A percentile compares a stretch with the other conserved stretches of the same genome.
phyloP scores from a whole-genome alignment of 2,113 vertebrate species.

The Agapornis roseicollis region DNA sequence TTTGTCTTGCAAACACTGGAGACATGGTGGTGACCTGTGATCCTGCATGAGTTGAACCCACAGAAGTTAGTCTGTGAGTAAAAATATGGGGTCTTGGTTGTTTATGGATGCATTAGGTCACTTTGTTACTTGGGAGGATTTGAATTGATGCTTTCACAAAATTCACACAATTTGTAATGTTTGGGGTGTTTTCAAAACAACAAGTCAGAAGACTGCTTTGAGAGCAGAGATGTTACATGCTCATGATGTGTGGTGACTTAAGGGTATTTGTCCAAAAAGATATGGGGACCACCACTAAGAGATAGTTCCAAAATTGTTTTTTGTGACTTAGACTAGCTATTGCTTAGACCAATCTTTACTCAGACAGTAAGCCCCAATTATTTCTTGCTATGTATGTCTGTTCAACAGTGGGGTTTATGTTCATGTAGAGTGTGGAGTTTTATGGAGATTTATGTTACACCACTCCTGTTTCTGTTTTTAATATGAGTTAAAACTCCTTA shows the following conservation, averaged over 20 bases:
- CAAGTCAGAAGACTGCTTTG: not conserved
- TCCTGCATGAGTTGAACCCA: rapidly evolving
- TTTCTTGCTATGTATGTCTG: not conserved
- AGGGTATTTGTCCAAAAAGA: not conserved
- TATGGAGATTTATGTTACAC: not conserved
- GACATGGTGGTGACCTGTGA: rapidly evolving
- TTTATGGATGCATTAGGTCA: rapidly evolving
- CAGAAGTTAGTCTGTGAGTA: not conserved
- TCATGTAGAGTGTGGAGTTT: not conserved
- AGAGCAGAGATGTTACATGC: rapidly evolving
- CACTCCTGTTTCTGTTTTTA: not conserved
- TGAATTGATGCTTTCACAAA: not conserved
- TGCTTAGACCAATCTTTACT: not conserved
- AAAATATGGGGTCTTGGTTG: rapidly evolving
- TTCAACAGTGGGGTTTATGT: not conserved
- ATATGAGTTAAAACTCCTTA: not conserved
- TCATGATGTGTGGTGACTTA: rapidly evolving
- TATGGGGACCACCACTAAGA: not conserved
- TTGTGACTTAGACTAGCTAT: not conserved
- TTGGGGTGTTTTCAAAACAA: not conserved
- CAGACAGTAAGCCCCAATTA: rapidly evolving
- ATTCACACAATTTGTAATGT: rapidly evolving
- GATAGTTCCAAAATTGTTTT: not conserved
- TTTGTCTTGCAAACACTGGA: too few species aligned
- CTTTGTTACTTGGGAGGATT: not conserved